phyloP scores from a whole-genome alignment of 2,888 invertebrate genomes.

The Prosopocoilus inquinatus region DNA sequence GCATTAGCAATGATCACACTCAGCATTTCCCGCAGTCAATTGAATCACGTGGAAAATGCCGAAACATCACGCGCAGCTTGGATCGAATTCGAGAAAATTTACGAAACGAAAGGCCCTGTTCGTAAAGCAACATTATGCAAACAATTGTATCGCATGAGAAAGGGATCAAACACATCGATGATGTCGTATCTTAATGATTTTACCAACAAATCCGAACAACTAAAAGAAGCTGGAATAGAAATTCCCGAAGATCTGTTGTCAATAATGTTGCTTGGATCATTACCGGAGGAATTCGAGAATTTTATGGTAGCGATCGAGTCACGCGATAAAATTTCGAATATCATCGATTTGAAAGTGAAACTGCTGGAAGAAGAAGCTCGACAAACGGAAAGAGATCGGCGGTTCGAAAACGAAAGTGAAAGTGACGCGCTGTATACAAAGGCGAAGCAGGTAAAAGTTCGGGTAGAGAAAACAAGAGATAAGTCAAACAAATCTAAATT shows the following conservation, averaged over 20 bases:
- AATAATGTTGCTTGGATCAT: slow-evolving; percentile 25
- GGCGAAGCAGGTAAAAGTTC: too few relatives aligned
- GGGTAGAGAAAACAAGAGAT: too few relatives aligned
- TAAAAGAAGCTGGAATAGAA: slow-evolving; percentile 25
- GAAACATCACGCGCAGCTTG: slow-evolving; percentile 21
- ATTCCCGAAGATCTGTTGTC: slow-evolving; percentile 27
- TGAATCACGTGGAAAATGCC: slow-evolving; percentile 13
- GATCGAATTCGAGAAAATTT: slow-evolving; percentile 9
- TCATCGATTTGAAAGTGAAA: slow-evolving; percentile 17
- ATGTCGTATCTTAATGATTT: slow-evolving; percentile 23
- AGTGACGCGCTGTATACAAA: too few relatives aligned
- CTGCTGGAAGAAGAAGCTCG: slow-evolving; percentile 6
- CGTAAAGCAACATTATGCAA: slow-evolving; percentile 26
- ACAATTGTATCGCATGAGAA: slow-evolving; percentile 24
- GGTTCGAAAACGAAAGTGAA: too few relatives aligned
- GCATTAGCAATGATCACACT: too few relatives aligned
- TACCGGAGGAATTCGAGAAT: slow-evolving; percentile 25
- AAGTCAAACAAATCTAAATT: slow-evolving; percentile 12
- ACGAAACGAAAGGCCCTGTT: slow-evolving; percentile 25
- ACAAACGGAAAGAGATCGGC: too few relatives aligned
- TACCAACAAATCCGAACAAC: slow-evolving; percentile 20
- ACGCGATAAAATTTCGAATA: slow-evolving; percentile 17
- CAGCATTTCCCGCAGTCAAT: too few relatives aligned
- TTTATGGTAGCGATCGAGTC: slow-evolving; percentile 18
- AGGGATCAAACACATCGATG: slow-evolving; percentile 17